Percentiles rank a stretch among this genome's conserved stretches.
phyloP scores from a whole-genome alignment of 2,888 invertebrate genomes.

The Nephrotoma flavescens region DNA sequence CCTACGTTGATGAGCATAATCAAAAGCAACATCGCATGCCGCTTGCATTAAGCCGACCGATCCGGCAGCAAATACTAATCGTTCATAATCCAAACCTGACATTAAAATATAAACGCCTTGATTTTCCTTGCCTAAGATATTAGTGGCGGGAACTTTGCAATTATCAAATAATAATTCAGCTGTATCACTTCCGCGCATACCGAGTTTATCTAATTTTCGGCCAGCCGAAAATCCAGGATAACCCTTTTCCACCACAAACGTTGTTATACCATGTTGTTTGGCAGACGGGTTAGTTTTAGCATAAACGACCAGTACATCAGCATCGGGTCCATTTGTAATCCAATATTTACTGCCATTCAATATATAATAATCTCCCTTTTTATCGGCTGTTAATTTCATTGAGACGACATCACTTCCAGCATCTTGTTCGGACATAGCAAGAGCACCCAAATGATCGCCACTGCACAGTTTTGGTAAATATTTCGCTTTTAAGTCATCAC shows the following conservation, averaged over 20 bases:
- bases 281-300: constrained; percentile 66
- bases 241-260: constrained; percentile 83
- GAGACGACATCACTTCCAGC: constrained; percentile 96
- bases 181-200: constrained; percentile 96
- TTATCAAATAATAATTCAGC: constrained; percentile 92
- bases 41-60: constrained; percentile 95
- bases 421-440: constrained; percentile 93
- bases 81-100: constrained; percentile 89
- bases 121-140: constrained; percentile 71
- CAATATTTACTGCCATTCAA: constrained; percentile 97
- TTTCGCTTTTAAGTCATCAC: constrained; percentile 74
- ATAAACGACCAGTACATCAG: constrained; percentile 90
- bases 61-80: constrained; percentile 78
- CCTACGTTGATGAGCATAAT: constrained; percentile 90
- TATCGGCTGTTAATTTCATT: constrained; percentile 84
- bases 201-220: constrained; percentile 89
- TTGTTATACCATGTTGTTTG: constrained; percentile 83
- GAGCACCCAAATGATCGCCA: constrained; percentile 85
- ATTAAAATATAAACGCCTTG: constrained; percentile 95
- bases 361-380: constrained; percentile 77
- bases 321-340: constrained; percentile 98
- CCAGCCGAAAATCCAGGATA: constrained; percentile 79
- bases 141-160: constrained; percentile 67
- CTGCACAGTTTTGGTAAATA: constrained; percentile 90
- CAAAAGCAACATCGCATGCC: constrained; percentile 81